Percentiles rank a stretch among this genome's conserved stretches.
Conservation (phyloP, 2,797 vertebrate genomes). For the Acrocephalus scirpaceus region DNA sequence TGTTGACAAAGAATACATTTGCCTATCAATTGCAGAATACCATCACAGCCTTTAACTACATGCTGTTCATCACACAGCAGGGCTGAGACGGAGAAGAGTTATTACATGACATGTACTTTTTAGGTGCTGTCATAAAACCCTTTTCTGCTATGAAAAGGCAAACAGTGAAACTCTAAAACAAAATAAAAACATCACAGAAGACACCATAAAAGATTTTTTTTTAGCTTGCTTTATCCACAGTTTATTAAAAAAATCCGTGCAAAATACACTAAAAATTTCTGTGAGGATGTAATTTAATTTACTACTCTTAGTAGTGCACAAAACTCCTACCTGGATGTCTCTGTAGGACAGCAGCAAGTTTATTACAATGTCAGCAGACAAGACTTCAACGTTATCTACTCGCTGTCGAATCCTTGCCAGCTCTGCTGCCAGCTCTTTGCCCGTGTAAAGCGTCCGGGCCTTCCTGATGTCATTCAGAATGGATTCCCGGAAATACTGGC, state of each 20-base stretch:
- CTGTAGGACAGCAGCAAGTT: slow-evolving; percentile 96
- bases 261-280: not conserved
- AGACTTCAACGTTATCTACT: slow-evolving; percentile 94
- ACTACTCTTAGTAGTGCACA: not conserved
- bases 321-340: slow-evolving; percentile 90
- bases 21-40: not conserved
- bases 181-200: not conserved
- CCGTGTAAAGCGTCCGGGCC: slow-evolving; percentile 89
- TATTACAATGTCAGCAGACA: slow-evolving; percentile 95
- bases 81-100: not conserved
- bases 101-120: not conserved
- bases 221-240: not conserved
- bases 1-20: not conserved
- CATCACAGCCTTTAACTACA: not conserved
- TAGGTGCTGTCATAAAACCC: not conserved
- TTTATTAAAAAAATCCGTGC: not conserved
- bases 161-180: not conserved
- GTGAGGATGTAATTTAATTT: not conserved
- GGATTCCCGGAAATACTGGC: slow-evolving; percentile 93
- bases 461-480: slow-evolving; percentile 95
- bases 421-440: slow-evolving; percentile 89
- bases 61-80: not conserved
- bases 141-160: not conserved
- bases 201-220: not conserved
- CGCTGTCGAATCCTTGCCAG: slow-evolving; percentile 92